These are phyloP conservation scores for Trematomus loennbergii DNA, from an alignment of 2,113 vertebrate species.

Conservation along the genomic window DNA sequence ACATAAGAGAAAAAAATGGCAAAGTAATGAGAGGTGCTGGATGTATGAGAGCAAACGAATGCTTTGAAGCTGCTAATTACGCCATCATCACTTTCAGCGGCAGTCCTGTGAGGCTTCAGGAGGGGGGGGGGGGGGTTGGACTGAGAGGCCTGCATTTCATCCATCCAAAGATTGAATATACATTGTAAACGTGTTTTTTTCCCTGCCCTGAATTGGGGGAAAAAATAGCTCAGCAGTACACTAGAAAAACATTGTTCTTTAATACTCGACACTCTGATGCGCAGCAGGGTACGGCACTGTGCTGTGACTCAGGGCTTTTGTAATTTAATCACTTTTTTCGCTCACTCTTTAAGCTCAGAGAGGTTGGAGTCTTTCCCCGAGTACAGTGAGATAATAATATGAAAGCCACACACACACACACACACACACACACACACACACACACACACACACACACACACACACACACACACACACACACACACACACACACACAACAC, in stretches of 20 bases:
- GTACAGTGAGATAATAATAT: slow-evolving; percentile 20
- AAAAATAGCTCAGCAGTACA: neutral
- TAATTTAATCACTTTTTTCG: slow-evolving; percentile 26
- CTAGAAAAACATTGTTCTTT: slow-evolving; percentile 38
- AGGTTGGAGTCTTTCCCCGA: slow-evolving; percentile 28
- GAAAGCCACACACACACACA: neutral
- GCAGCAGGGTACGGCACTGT: neutral
- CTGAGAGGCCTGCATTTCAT: slow-evolving; percentile 28
- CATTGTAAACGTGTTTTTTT: slow-evolving; percentile 55
- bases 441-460: neutral
- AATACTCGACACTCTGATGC: slow-evolving; percentile 15
- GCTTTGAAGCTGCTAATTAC: slow-evolving; percentile 71
- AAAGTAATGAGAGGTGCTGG: slow-evolving; percentile 40
- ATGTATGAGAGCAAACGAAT: slow-evolving; percentile 39
- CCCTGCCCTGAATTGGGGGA: slow-evolving; percentile 2
- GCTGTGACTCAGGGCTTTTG: slow-evolving; percentile 30
- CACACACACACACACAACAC: no score
- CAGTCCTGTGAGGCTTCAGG: slow-evolving; percentile 55
- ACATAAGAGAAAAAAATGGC: neutral
- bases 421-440: no score
- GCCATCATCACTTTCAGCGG: slow-evolving; percentile 56
- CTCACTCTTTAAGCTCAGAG: slow-evolving; percentile 28
- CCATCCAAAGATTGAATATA: slow-evolving; percentile 42
- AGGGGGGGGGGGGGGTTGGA: slow-evolving; percentile 25
- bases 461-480: no score